phyloP scores from a whole-genome alignment of 1,140 invertebrate species.

The Aphelinus certus region DNA sequence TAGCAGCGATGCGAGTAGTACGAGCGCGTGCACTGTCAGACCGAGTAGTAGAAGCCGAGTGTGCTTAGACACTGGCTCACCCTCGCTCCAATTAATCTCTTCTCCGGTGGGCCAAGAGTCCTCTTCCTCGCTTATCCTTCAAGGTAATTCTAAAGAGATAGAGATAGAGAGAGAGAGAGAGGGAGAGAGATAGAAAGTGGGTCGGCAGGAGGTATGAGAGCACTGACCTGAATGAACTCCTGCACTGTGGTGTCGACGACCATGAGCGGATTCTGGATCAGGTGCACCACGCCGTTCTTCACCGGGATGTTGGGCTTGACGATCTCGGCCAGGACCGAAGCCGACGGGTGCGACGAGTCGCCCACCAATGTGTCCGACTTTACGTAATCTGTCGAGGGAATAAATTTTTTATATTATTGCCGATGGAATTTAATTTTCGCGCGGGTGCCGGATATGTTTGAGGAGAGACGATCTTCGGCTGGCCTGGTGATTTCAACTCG shows the following conservation, averaged over 20 bases:
- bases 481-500: no score
- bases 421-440: no score
- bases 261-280: constrained; percentile 90
- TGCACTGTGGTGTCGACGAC: constrained; percentile 85
- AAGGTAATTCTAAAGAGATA: neutral
- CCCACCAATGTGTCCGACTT: constrained; percentile 87
- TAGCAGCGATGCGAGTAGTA: neutral
- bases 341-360: constrained; percentile 77
- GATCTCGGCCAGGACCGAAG: constrained; percentile 87
- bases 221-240: constrained; percentile 85
- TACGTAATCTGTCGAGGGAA: constrained; percentile 78
- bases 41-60: constrained; percentile 5
- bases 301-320: constrained; percentile 92
- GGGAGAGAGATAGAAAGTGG: neutral
- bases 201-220: neutral
- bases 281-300: constrained; percentile 89
- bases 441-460: no score
- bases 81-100: neutral
- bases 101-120: neutral
- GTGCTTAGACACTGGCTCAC: neutral
- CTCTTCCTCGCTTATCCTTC: no score
- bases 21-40: neutral
- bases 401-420: constrained; percentile 7
- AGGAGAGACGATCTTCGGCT: no score
- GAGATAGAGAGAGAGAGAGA: neutral